Evolutionary conservation across 2,113 vertebrate species (phyloP).

Genomic region (Muntiacus reevesi): DNA sequence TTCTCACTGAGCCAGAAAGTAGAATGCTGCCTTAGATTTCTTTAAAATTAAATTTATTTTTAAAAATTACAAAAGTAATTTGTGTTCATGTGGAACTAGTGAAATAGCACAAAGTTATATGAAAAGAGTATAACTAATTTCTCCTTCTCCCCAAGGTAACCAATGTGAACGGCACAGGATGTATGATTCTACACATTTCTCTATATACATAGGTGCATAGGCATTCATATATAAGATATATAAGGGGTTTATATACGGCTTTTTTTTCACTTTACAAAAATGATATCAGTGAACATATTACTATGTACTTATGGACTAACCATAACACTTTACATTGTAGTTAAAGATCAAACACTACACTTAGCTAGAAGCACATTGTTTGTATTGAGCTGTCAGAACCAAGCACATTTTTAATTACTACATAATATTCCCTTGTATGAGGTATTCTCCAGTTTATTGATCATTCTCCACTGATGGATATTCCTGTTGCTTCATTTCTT

Average conservation of each 20-base stretch:
- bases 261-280: background rate
- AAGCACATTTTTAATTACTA: background rate
- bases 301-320: background rate
- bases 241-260: background rate
- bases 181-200: background rate
- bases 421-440: background rate
- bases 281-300: background rate
- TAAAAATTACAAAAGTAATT: background rate
- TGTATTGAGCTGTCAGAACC: background rate
- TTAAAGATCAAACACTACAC: background rate
- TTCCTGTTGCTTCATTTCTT: constrained; percentile 19
- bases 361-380: background rate
- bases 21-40: constrained; percentile 8
- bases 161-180: background rate
- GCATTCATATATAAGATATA: background rate
- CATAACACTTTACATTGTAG: background rate
- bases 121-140: background rate
- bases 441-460: background rate
- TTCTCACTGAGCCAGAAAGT: constrained; percentile 14
- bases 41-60: background rate
- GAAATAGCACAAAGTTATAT: constrained; percentile 21
- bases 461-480: background rate
- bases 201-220: background rate
- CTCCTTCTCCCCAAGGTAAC: background rate
- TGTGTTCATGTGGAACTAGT: background rate